Evolutionary conservation across 1,140 invertebrate genomes (phyloP).

Genomic region (Scylla paramamosain): DNA sequence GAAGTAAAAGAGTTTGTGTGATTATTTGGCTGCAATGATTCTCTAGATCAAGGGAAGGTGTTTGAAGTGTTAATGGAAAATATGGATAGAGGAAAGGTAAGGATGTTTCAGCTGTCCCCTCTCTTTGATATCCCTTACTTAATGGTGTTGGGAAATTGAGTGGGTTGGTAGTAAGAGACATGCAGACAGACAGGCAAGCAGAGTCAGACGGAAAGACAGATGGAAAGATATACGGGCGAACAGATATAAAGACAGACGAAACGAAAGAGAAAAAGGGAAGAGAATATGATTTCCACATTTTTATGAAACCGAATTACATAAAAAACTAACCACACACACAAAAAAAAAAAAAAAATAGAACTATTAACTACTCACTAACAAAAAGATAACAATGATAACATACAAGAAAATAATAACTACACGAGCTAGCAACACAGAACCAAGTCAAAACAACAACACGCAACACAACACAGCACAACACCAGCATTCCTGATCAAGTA

Average conservation of each 20-base stretch:
- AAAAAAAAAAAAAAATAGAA: not conserved
- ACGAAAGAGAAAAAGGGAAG: no score
- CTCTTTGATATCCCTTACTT: no score
- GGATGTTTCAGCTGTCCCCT: no score
- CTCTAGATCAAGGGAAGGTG: not conserved
- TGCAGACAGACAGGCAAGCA: not conserved
- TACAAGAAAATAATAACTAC: not conserved
- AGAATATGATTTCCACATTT: no score
- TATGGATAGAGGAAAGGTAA: not conserved
- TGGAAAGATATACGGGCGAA: not conserved
- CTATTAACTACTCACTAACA: not conserved
- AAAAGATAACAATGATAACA: not conserved
- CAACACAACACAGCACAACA: not conserved
- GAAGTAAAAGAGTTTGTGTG: not conserved
- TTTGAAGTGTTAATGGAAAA: not conserved
- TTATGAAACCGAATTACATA: not conserved
- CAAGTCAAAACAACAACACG: not conserved
- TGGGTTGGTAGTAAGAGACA: no score
- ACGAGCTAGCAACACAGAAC: not conserved
- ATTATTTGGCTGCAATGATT: not conserved
- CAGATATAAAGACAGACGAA: no score
- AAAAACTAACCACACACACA: not conserved
- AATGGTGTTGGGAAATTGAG: no score
- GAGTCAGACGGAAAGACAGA: not conserved
- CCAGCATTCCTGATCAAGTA: not conserved